Conservation (phyloP, 2,113 vertebrate species). For the Actenoides lindsayi region DNA sequence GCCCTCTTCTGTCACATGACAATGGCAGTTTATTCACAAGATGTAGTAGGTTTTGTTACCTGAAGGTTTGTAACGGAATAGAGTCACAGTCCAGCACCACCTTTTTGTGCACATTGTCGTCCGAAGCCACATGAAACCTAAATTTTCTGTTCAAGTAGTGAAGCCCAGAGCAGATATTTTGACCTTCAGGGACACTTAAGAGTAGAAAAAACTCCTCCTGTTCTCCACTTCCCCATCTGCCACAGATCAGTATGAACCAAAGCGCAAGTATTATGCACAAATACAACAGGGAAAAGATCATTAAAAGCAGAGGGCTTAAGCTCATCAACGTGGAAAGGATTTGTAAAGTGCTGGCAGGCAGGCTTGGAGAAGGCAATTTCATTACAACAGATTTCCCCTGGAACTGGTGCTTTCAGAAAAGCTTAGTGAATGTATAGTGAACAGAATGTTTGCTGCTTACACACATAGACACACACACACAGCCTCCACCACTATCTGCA, state of each 20-base stretch:
- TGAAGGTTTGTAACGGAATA: not conserved
- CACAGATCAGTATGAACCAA: conserved; percentile 47
- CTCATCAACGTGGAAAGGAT: conserved; percentile 54
- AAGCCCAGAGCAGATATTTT: conserved; percentile 20
- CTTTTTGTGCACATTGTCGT: not conserved
- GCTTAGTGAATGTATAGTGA: not conserved
- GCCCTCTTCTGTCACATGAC: not conserved
- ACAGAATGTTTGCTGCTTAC: not conserved
- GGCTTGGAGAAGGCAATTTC: conserved; percentile 34
- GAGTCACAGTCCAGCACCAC: not conserved
- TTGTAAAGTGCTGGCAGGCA: conserved; percentile 53
- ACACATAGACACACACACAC: not conserved
- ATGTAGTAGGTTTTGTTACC: not conserved
- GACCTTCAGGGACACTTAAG: not conserved
- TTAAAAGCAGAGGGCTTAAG: conserved; percentile 60
- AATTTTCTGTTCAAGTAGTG: not conserved
- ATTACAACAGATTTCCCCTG: conserved; percentile 34
- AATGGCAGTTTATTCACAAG: not conserved
- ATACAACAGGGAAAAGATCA: conserved; percentile 56
- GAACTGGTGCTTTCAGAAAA: conserved; percentile 32
- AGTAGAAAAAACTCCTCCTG: conserved; percentile 31
- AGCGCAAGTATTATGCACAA: conserved; percentile 42
- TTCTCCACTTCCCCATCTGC: conserved; percentile 45
- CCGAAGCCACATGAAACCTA: not conserved
- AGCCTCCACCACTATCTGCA: not conserved